These are phyloP conservation scores for Melipona quadrifasciata DNA, from an alignment of 1,140 invertebrate genomes.

Conservation along the genomic window DNA sequence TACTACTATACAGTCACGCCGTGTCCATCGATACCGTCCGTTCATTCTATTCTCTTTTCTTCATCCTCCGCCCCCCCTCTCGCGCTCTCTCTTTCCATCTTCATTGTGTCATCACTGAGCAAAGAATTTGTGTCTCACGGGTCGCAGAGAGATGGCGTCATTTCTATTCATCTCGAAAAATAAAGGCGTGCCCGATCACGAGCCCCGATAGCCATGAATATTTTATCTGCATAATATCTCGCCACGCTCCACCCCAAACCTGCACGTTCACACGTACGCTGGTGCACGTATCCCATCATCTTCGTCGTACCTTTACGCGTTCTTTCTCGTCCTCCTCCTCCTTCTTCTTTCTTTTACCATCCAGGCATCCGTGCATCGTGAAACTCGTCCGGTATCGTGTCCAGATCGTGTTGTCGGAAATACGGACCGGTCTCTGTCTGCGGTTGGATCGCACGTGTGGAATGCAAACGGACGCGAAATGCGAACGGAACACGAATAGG, in stretches of 20 bases:
- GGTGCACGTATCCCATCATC: slow-evolving; percentile 22
- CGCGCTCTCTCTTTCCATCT: neutral
- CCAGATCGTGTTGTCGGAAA: neutral
- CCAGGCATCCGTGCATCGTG: neutral
- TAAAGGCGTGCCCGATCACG: slow-evolving; percentile 73
- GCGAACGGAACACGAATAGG: neutral
- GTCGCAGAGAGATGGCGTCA: slow-evolving; percentile 48
- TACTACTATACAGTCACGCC: slow-evolving; percentile 17
- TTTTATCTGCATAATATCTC: slow-evolving; percentile 76
- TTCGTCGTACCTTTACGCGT: too few species aligned
- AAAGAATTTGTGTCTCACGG: slow-evolving; percentile 58
- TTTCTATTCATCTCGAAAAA: slow-evolving; percentile 77
- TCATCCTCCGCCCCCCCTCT: neutral
- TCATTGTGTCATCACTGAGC: slow-evolving; percentile 19
- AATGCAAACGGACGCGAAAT: slow-evolving; percentile 21
- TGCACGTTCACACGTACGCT: slow-evolving; percentile 11
- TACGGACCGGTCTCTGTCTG: slow-evolving; percentile 10
- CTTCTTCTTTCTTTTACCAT: neutral
- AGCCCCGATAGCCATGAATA: slow-evolving; percentile 75
- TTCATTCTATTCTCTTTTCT: slow-evolving; percentile 11
- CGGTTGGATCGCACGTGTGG: neutral
- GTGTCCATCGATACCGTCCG: neutral
- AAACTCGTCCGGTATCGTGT: slow-evolving; percentile 4
- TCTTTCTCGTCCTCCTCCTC: neutral
- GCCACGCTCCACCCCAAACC: neutral